phyloP scores from a whole-genome alignment of 2,113 vertebrate genomes.

The Hylia prasina region DNA sequence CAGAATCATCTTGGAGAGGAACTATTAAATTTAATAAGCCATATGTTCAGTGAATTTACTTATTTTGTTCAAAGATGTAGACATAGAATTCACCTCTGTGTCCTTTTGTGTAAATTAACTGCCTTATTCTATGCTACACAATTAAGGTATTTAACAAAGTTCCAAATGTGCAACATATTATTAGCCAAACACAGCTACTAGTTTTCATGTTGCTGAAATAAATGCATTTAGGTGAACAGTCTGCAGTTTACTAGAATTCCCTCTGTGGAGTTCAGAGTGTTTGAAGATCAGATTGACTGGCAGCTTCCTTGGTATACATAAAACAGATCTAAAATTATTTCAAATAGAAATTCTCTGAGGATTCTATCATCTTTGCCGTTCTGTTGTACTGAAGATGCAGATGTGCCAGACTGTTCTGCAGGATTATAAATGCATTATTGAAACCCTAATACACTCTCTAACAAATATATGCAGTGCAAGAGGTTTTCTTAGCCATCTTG shows the following conservation, averaged over 20 bases:
- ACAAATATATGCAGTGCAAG: slow-evolving; percentile 46
- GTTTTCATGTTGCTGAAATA: slow-evolving; percentile 41
- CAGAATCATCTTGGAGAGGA: slow-evolving; percentile 77
- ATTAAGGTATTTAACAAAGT: slow-evolving; percentile 64
- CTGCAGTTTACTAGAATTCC: slow-evolving; percentile 58
- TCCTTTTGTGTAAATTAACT: slow-evolving; percentile 59
- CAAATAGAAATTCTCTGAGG: slow-evolving; percentile 62
- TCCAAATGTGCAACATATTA: slow-evolving; percentile 49
- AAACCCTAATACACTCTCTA: slow-evolving; percentile 46
- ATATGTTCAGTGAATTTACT: slow-evolving; percentile 79
- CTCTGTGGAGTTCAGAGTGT: slow-evolving; percentile 53
- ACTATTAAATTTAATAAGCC: slow-evolving; percentile 79
- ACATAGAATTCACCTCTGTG: slow-evolving; percentile 53
- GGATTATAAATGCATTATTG: slow-evolving; percentile 56
- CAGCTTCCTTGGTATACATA: slow-evolving; percentile 66
- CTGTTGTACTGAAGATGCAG: slow-evolving; percentile 56
- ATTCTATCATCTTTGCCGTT: slow-evolving; percentile 46
- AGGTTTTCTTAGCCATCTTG: slow-evolving; percentile 52
- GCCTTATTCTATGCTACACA: slow-evolving; percentile 45
- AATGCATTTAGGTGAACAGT: slow-evolving; percentile 63
- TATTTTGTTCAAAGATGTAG: slow-evolving; percentile 65
- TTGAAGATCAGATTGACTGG: slow-evolving; percentile 75
- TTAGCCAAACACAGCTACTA: slow-evolving; percentile 39
- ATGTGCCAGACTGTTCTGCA: slow-evolving; percentile 50
- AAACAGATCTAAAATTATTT: slow-evolving; percentile 72